These are phyloP conservation scores for Mesocricetus auratus DNA, from an alignment of 2,113 vertebrate genomes.

Conservation along the genomic window DNA sequence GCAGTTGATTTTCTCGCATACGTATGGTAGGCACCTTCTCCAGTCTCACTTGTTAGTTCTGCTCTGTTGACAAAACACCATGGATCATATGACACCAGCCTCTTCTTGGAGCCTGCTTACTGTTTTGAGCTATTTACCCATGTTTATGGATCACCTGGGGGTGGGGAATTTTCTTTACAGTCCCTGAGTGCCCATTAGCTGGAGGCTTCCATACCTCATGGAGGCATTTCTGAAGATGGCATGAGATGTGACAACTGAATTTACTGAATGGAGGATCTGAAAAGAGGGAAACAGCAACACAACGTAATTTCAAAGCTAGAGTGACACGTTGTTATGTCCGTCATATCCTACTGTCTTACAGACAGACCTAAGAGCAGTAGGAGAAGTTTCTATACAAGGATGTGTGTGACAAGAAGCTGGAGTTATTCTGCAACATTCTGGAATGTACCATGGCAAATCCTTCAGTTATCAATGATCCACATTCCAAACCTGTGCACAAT, in stretches of 20 bases:
- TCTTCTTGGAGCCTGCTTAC: background rate
- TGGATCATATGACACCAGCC: background rate
- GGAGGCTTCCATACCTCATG: background rate
- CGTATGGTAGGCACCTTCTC: background rate
- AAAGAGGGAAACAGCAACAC: background rate
- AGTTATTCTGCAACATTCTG: background rate
- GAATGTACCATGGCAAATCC: background rate
- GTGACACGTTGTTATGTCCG: background rate
- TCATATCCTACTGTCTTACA: background rate
- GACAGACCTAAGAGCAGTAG: background rate
- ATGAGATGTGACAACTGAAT: background rate
- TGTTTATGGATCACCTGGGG: background rate
- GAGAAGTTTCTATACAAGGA: background rate
- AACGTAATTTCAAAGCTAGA: slow-evolving; percentile 15
- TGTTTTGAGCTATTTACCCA: background rate
- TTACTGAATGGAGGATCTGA: background rate
- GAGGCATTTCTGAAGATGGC: background rate
- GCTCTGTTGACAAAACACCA: background rate
- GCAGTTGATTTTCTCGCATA: background rate
- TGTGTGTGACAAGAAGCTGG: background rate
- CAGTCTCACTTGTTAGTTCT: background rate
- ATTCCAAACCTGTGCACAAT: background rate
- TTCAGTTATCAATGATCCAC: background rate
- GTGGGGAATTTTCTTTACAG: background rate
- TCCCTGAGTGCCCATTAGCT: background rate